Evolutionary conservation across 2,113 vertebrate genomes (phyloP), one percentile per base, ranked within the genome.

Genomic region (Marmota monax): DNA sequence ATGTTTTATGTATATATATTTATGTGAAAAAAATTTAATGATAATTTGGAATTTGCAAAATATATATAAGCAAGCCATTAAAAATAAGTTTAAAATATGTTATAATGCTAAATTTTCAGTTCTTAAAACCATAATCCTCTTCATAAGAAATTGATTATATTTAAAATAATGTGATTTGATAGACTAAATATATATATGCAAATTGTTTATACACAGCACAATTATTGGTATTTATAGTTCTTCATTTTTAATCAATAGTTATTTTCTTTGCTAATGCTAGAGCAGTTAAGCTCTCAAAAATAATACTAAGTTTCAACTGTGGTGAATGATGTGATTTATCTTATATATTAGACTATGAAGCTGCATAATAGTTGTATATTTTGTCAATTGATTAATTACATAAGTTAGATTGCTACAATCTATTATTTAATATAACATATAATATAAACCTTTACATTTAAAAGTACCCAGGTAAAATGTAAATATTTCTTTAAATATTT

Each of bases 211-310:
- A 58, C 10, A 48, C 7, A 70, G 51, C 27, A 84, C 20, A 77
- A 45, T 77, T 84, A 92, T 82, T 94, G 39, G 7, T 78, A 88
- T 92, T 96, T 45, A 73, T 86, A 42, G 84, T 16, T 92, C 18
- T 97, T 91, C 34, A 93, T 72, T 96, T 96, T 89, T 85, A 88
- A 84, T 88, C 72, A 92, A 34, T 96, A 89, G n/a, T 94, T 48
- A 96, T 88, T 96, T 87, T 91, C 7, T 73, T 70, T 97, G 63
- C 82, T 95, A 90, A 67, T 94, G 42, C 45, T 97, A 77, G 93
- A 97, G 93, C 74, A 92, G 63, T 84, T 72, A 48, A 92, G n/a
- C 37, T 88, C 22, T 95, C 70, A 80, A 51, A 94, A 95, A 89
- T 86, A 79, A 85, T 61, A 78, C 77, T 77, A 93, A 82, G 17